phyloP scores from a whole-genome alignment of 2,797 vertebrate genomes.

The Peromyscus attwateri region DNA sequence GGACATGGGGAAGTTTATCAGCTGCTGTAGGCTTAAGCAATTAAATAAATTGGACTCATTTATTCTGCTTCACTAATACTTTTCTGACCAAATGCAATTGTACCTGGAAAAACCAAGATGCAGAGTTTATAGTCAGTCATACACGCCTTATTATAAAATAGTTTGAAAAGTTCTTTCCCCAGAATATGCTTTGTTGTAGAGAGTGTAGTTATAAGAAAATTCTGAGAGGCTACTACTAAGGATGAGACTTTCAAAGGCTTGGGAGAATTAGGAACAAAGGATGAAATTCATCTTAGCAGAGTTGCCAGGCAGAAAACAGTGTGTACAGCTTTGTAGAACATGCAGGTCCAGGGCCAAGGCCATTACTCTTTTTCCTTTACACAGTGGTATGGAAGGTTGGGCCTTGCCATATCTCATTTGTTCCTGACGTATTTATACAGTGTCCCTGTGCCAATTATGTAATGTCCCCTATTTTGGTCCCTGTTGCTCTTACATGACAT shows the following conservation, averaged over 20 bases:
- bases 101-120: background rate
- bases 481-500: conserved; percentile 13
- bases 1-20: background rate
- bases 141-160: conserved; percentile 41
- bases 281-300: background rate
- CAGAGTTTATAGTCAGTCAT: background rate
- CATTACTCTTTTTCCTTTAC: conserved; percentile 28
- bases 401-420: conserved; percentile 25
- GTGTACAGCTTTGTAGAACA: background rate
- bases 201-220: background rate
- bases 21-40: background rate
- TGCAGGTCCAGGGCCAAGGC: background rate
- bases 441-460: conserved; percentile 1
- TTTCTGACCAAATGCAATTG: conserved; percentile 41
- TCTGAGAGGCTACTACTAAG: background rate
- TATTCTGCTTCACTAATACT: conserved; percentile 44
- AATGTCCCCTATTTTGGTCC: conserved; percentile 36
- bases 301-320: background rate
- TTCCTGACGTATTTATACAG: conserved; percentile 66
- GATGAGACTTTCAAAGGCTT: conserved; percentile 36
- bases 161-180: background rate
- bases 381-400: background rate
- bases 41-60: background rate
- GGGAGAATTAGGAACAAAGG: background rate
- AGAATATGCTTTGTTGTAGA: conserved; percentile 31